Evolutionary conservation across 2,113 vertebrate genomes (phyloP).

Genomic region (Dicaeum eximium): DNA sequence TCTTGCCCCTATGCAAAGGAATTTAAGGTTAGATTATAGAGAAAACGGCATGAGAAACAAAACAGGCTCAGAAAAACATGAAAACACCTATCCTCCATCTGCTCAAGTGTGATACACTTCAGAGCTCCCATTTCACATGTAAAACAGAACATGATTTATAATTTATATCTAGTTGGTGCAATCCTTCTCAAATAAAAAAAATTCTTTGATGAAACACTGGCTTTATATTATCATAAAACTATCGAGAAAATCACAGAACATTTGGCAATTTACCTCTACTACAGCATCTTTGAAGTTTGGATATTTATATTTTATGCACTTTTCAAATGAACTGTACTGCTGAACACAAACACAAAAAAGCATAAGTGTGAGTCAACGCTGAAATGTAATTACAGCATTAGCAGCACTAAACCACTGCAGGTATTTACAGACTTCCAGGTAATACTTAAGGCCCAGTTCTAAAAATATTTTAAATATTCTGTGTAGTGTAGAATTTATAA

Average conservation of each 20-base stretch:
- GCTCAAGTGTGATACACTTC: conserved; percentile 50
- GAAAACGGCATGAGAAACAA: conserved; percentile 63
- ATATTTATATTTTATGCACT: conserved; percentile 69
- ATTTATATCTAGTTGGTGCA: conserved; percentile 66
- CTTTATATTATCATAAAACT: conserved; percentile 63
- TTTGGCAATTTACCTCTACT: conserved; percentile 65
- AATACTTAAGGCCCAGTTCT: conserved; percentile 6
- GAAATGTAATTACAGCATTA: conserved; percentile 58
- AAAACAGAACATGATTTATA: conserved; percentile 76
- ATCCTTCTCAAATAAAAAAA: conserved; percentile 63
- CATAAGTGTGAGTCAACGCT: neutral
- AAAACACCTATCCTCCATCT: conserved; percentile 58
- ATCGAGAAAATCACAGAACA: conserved; percentile 66
- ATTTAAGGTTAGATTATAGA: conserved; percentile 46
- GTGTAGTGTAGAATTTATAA: conserved; percentile 9
- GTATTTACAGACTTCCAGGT: conserved; percentile 62
- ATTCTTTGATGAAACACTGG: conserved; percentile 68
- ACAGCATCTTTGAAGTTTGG: conserved; percentile 61
- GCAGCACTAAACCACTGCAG: conserved; percentile 13
- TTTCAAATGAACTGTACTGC: conserved; percentile 28
- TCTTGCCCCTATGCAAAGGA: conserved; percentile 15
- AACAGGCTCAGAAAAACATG: conserved; percentile 51
- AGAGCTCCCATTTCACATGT: conserved; percentile 70
- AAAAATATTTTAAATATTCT: conserved; percentile 35
- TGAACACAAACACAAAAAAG: conserved; percentile 57